Conservation (phyloP, 2,888 invertebrate genomes). For the Holacanthella duospinosa region DNA sequence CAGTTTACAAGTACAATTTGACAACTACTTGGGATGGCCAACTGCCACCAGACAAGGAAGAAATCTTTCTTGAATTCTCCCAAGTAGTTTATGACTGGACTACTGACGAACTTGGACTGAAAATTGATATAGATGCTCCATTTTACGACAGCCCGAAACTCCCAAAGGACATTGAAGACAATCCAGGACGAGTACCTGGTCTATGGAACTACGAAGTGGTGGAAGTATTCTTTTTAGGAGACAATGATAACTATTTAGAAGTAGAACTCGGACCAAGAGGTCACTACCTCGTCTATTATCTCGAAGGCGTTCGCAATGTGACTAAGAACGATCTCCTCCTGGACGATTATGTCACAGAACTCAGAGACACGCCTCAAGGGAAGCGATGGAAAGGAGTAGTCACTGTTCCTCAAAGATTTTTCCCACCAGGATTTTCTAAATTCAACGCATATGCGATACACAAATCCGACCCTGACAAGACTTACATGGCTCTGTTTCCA, state of each 20-base stretch:
- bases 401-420: constrained; percentile 21
- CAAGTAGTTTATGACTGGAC: background rate
- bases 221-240: constrained; percentile 26
- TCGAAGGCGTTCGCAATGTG: constrained; percentile 15
- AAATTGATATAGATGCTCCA: constrained; percentile 21
- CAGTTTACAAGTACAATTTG: constrained; percentile 17
- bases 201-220: constrained; percentile 33
- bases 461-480: constrained; percentile 17
- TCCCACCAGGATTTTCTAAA: constrained; percentile 20
- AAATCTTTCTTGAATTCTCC: constrained; percentile 6
- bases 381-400: constrained; percentile 24
- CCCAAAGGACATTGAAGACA: background rate
- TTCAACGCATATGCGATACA: constrained; percentile 34
- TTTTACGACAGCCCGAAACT: constrained; percentile 25
- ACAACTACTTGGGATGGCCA: constrained; percentile 18
- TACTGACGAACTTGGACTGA: constrained; percentile 8
- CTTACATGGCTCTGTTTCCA: constrained; percentile 30
- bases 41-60: constrained; percentile 4
- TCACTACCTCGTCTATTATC: constrained; percentile 23
- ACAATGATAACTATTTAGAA: constrained; percentile 24
- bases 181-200: constrained; percentile 15
- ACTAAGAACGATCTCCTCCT: constrained; percentile 14
- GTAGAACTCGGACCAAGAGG: constrained; percentile 26
- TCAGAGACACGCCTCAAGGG: background rate
- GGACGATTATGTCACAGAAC: constrained; percentile 3